Percentiles rank a stretch among this genome's conserved stretches.
phyloP scores from a whole-genome alignment of 2,797 vertebrate genomes.

The Coregonus sp. region DNA sequence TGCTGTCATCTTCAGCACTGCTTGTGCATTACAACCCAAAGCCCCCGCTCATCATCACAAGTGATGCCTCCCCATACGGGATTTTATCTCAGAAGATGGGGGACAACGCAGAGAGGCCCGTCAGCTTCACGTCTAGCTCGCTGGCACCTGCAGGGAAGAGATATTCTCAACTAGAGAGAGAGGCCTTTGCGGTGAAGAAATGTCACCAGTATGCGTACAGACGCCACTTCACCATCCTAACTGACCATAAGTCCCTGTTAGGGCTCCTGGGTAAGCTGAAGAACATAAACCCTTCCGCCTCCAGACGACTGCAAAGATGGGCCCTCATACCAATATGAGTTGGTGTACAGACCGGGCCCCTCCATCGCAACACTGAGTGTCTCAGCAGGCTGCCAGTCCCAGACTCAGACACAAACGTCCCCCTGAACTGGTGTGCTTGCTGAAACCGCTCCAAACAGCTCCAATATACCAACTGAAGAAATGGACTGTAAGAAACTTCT shows the following conservation, averaged over 20 bases:
- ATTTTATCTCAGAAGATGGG: no score
- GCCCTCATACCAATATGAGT: no score
- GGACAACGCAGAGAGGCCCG: no score
- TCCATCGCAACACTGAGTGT: neutral
- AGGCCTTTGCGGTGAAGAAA: neutral
- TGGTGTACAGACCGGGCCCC: neutral
- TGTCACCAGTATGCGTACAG: neutral
- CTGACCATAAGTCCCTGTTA: neutral
- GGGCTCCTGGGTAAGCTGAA: neutral
- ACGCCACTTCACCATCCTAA: neutral
- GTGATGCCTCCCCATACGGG: no score
- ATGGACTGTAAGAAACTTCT: constrained; percentile 23
- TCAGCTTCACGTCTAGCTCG: no score
- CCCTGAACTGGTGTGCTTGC: constrained; percentile 15
- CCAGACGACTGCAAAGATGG: no score
- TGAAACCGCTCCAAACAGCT: constrained; percentile 20
- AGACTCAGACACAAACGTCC: neutral
- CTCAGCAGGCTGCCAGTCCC: neutral
- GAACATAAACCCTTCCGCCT: no score
- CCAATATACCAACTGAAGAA: neutral
- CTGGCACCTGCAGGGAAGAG: neutral
- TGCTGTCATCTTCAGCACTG: no score
- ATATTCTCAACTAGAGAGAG: neutral
- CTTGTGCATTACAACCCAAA: no score
- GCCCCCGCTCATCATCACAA: no score